phyloP scores from a whole-genome alignment of 2,888 invertebrate species.

The Herminia tarsipennalis region DNA sequence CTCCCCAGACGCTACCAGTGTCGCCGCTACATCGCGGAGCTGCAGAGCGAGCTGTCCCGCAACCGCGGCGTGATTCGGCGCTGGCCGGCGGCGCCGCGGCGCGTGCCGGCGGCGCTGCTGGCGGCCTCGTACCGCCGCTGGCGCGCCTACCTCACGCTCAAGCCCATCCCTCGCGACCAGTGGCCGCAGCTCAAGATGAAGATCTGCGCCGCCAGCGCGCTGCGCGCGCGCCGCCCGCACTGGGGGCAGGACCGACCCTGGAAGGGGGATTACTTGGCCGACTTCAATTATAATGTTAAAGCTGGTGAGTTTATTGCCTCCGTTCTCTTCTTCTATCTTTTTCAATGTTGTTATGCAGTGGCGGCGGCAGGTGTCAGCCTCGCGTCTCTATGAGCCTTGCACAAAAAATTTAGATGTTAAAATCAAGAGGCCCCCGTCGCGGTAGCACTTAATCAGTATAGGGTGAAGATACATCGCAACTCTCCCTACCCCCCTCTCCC shows the following conservation, averaged over 20 bases:
- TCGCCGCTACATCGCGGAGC: slow-evolving; percentile 69
- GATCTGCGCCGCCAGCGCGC: slow-evolving; percentile 72
- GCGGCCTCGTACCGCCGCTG: slow-evolving; percentile 89
- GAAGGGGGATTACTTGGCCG: slow-evolving; percentile 76
- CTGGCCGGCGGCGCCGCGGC: slow-evolving; percentile 92
- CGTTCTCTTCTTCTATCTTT: no score
- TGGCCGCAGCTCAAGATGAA: slow-evolving; percentile 92
- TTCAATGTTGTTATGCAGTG: no score
- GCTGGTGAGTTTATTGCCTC: slow-evolving; percentile 67
- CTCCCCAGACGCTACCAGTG: slow-evolving; percentile 69
- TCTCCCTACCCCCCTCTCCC: no score
- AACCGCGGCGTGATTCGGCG: slow-evolving; percentile 59
- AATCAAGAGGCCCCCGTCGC: no score
- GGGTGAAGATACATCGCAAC: no score
- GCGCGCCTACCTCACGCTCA: slow-evolving; percentile 95
- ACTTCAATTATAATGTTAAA: slow-evolving; percentile 60
- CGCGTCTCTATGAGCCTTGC: no score
- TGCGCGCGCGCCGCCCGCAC: slow-evolving; percentile 56
- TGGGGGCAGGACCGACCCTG: slow-evolving; percentile 74
- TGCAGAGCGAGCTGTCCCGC: slow-evolving; percentile 62
- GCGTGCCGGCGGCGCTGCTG: slow-evolving; percentile 81
- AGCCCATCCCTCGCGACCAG: slow-evolving; percentile 87
- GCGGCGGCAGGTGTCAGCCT: no score
- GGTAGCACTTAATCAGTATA: no score
- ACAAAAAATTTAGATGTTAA: no score